phyloP scores from a whole-genome alignment of 2,888 invertebrate genomes.

The Limnephilus rhombicus region DNA sequence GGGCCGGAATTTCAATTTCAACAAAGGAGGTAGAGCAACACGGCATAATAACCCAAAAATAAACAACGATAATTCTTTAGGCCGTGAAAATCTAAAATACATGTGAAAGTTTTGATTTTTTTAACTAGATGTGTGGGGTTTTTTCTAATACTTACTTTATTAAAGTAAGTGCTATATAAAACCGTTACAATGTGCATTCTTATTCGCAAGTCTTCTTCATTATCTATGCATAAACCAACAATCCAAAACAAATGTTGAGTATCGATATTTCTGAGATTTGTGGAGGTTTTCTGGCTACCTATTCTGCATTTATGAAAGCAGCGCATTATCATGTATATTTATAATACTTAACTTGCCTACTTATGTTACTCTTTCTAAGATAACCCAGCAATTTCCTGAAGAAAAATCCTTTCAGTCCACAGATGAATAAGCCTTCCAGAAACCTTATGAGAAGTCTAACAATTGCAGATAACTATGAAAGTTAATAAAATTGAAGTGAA shows the following conservation, averaged over 20 bases:
- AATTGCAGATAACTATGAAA: neutral
- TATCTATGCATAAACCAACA: neutral
- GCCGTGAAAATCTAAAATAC: no score
- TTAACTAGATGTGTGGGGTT: no score
- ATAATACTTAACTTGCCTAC: neutral
- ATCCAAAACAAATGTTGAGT: neutral
- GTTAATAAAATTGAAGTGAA: neutral
- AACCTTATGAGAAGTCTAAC: neutral
- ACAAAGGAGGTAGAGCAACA: no score
- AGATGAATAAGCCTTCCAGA: neutral
- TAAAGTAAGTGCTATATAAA: no score
- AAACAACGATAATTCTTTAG: no score
- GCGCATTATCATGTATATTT: neutral
- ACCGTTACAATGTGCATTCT: no score
- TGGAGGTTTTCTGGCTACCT: neutral
- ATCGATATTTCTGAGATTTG: neutral
- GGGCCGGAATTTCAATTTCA: no score
- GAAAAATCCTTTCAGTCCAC: neutral
- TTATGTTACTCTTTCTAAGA: neutral
- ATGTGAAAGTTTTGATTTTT: no score
- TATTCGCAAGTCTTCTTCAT: no score
- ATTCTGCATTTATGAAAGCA: neutral
- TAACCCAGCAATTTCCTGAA: neutral
- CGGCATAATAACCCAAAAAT: no score
- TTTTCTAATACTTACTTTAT: no score